Evolutionary conservation across 2,888 invertebrate species (phyloP).

Genomic region (Callimorpha dominula): DNA sequence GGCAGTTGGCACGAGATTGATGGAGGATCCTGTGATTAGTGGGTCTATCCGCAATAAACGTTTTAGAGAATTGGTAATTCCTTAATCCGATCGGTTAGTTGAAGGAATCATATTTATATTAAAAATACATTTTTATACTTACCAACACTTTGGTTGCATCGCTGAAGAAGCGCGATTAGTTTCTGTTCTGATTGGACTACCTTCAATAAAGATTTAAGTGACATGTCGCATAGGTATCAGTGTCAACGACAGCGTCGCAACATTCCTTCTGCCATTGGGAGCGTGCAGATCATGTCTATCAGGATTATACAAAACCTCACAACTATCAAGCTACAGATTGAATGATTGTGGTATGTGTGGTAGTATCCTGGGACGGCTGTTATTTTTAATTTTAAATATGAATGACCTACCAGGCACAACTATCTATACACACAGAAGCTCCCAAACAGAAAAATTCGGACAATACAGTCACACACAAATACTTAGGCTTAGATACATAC

Average conservation of each 20-base stretch:
- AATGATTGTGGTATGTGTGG: no score
- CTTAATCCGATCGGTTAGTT: not conserved
- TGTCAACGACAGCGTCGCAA: not conserved
- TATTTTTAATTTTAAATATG: no score
- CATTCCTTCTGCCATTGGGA: not conserved
- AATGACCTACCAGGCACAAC: no score
- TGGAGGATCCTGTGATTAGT: conserved; percentile 12
- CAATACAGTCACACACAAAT: no score
- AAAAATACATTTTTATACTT: not conserved
- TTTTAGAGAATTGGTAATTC: conserved; percentile 2
- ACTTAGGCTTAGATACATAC: no score
- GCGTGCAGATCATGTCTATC: no score
- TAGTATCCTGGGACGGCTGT: no score
- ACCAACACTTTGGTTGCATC: no score
- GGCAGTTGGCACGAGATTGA: conserved; percentile 16
- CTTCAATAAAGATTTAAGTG: not conserved
- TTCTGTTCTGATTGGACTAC: not conserved
- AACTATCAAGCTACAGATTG: no score
- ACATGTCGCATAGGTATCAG: not conserved
- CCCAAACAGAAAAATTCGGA: no score
- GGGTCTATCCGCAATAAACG: not conserved
- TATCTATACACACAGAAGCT: no score
- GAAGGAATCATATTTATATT: not conserved
- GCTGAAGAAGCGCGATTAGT: not conserved
- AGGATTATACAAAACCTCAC: no score